Evolutionary conservation across 2,797 vertebrate species (phyloP).

Genomic region (Notoglanidium macrostoma): DNA sequence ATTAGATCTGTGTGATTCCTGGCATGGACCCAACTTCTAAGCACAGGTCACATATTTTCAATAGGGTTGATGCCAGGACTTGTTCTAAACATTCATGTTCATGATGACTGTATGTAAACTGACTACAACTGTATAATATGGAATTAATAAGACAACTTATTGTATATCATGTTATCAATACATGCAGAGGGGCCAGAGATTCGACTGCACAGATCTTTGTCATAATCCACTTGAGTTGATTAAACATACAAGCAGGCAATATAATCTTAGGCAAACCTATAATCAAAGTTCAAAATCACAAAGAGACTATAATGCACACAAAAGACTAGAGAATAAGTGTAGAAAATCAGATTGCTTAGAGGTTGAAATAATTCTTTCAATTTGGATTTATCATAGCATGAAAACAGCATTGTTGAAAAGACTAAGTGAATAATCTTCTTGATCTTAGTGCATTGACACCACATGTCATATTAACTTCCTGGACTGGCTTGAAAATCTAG

Average conservation of each 20-base stretch:
- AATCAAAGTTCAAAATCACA: neutral
- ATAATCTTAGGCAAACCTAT: neutral
- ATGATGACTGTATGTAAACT: too few species aligned
- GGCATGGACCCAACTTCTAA: too few species aligned
- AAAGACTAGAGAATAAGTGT: neutral
- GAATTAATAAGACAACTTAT: neutral
- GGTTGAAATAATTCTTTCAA: neutral
- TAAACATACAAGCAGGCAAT: neutral
- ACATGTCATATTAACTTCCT: neutral
- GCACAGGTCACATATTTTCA: too few species aligned
- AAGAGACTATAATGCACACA: neutral
- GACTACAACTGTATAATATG: too few species aligned
- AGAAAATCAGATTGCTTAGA: neutral
- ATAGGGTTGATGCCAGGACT: too few species aligned
- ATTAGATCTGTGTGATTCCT: too few species aligned
- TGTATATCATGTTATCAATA: neutral
- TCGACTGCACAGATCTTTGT: neutral
- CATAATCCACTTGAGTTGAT: neutral
- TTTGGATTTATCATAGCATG: neutral
- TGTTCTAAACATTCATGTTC: too few species aligned
- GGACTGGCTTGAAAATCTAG: neutral
- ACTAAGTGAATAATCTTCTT: neutral
- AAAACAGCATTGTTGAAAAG: neutral
- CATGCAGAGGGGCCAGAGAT: neutral
- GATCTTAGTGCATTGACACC: neutral